Evolutionary conservation across 2,797 vertebrate genomes (phyloP), one percentile per base, ranked within the genome.

Genomic region (Gambusia yucatana): DNA sequence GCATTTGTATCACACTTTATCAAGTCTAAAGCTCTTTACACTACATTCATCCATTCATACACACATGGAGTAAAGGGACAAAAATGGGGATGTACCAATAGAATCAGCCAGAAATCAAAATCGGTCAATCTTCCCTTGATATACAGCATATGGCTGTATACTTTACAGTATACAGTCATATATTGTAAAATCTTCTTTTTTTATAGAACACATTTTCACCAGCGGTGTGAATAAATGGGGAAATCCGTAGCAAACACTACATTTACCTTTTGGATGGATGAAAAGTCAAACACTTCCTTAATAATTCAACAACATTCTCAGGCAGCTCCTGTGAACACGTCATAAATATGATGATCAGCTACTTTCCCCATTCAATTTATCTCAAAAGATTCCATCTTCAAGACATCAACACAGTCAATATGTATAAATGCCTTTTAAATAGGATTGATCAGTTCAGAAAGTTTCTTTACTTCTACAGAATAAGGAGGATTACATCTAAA

Each of bases 251-350:
- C 20, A 79, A 30, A 79, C 61, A 48, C n/a, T 71, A 7, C 30
- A 73, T 87, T 93, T 95, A 97, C 98, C 98, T 97, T 93, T 96
- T 97, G 43, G 97, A 97, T 88, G 98, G 97, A 2, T 96, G 96
- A 92, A 98, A 99, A 0, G 96, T 98, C 88, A 99, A 95, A 88
- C 98, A 99, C 93, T 97, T 99, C 92, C 96, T 97, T 92, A 99
- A 95, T 77, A 99, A 94, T 84, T 88, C 72, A 3, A 95, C 72
- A 79, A 96, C 85, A 84, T 95, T 96, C 93, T 97, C 97, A 65
- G 97, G 95, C 85, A 98, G 94, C 46, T 95, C 96, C 98, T 99
- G 89, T 73, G 77, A 89, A 81, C 70, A 85, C 3, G 0, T 72
- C 50, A 50, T 1, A 33, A 28, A 71, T 8, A 5, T 20, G 41